Evolutionary conservation across 1,140 invertebrate genomes (phyloP), one percentile per base, ranked within the genome.

Genomic region (Limonius californicus): DNA sequence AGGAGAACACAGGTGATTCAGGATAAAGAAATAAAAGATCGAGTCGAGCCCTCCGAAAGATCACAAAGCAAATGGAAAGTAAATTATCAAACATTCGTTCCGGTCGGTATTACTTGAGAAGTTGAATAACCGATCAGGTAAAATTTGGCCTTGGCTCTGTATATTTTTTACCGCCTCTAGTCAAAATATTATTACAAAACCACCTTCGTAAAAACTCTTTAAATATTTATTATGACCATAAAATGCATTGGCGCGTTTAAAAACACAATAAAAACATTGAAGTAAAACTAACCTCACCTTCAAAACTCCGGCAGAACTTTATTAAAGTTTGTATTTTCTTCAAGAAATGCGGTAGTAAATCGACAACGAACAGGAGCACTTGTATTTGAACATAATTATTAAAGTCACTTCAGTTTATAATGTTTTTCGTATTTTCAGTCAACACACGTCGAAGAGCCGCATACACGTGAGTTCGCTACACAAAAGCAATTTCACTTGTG

Each of bases 81-180:
- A 39, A 39, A 39, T 39, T 39, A 12, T 39, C n/a, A 39, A 39
- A 39, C 35, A 14, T 39, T 39, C 23, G 35, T 39, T 39, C 35
- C 35, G 35, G 35, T 39, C 35, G n/a, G 35, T 39, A 39, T 39
- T 39, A 39, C 35, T 39, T 39, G 35, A 6, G n/a, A 39, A 39
- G 35, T 39, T 39, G 35, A 39, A 39, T 39, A 39, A 39, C 35
- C 35, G 35, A 39, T 39, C 35, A 39, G 35, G 35, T 39, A 39
- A 39, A 39, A 12, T 39, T 12, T 39, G 35, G 35, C 35, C 35
- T 39, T 39, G 35, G 35, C 35, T 39, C n/a, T 39, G 35, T 11
- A 39, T 12, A n/a, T 39, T 39, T 39, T 9, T 27, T 27, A 27
- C 3, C 23, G 23, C 23, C 3, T 27, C 23, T 9, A 27, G 23